Conservation (phyloP, 1,140 invertebrate genomes). For the Procambarus virginalis region DNA sequence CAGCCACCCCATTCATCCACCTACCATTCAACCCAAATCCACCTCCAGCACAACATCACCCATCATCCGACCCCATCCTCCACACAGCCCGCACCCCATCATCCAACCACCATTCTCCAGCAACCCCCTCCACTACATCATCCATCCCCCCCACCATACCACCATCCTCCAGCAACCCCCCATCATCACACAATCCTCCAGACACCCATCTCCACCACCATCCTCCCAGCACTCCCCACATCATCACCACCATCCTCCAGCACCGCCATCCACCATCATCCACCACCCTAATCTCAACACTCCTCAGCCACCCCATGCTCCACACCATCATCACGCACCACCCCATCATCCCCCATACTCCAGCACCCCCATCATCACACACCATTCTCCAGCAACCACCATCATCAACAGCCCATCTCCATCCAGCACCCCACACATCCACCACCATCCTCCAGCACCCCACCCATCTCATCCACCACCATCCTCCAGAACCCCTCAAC, state of each 20-base stretch:
- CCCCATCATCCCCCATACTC: background rate
- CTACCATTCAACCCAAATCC: no score
- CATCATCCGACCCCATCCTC: background rate
- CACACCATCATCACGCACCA: background rate
- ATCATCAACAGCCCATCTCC: no score
- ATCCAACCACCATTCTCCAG: background rate
- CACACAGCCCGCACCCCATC: background rate
- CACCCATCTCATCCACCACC: no score
- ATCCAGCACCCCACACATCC: no score
- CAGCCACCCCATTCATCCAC: no score
- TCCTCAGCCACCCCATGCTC: background rate
- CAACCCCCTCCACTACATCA: background rate
- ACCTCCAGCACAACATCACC: no score
- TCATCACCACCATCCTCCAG: no score
- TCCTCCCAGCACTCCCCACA: no score
- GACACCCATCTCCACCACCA: background rate
- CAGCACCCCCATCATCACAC: background rate
- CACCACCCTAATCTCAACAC: background rate
- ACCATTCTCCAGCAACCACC: background rate
- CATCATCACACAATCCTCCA: background rate
- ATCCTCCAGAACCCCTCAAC: no score
- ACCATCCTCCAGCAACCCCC: background rate
- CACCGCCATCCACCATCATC: background rate
- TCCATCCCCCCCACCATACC: background rate
- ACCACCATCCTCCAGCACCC: no score